Conservation (phyloP, 2,113 vertebrate species). For the Heterotis niloticus region DNA sequence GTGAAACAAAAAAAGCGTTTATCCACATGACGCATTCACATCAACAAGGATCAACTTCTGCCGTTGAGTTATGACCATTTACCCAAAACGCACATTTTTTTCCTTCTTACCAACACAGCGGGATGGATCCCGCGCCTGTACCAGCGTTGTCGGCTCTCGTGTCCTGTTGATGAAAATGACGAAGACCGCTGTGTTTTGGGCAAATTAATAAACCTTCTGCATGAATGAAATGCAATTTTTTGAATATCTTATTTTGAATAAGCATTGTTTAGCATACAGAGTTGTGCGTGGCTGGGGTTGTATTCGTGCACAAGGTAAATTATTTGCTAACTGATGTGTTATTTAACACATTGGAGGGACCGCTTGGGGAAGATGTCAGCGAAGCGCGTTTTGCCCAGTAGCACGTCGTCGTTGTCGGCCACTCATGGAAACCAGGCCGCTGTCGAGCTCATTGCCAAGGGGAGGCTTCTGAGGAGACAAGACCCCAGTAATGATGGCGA, state of each 20-base stretch:
- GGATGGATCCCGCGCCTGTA: not conserved
- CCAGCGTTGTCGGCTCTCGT: no score
- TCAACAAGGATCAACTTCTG: not conserved
- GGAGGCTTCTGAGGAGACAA: not conserved
- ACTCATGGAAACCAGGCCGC: not conserved
- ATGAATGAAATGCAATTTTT: not conserved
- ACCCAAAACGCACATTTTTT: not conserved
- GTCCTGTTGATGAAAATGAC: no score
- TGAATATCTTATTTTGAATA: no score
- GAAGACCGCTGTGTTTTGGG: no score
- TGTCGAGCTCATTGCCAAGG: not conserved
- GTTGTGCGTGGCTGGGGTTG: no score
- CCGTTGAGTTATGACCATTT: no score
- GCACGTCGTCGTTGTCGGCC: not conserved
- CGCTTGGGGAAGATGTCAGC: not conserved
- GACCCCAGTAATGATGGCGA: conserved; percentile 8
- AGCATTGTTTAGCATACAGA: no score
- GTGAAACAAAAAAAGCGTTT: no score
- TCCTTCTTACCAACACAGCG: not conserved
- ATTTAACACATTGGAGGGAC: not conserved
- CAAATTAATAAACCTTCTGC: not conserved
- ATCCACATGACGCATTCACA: not conserved
- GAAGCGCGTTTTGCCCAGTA: not conserved
- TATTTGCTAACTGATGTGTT: not conserved
- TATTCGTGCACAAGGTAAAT: not conserved